phyloP scores from a whole-genome alignment of 2,113 vertebrate species.

The Elephantulus edwardii region DNA sequence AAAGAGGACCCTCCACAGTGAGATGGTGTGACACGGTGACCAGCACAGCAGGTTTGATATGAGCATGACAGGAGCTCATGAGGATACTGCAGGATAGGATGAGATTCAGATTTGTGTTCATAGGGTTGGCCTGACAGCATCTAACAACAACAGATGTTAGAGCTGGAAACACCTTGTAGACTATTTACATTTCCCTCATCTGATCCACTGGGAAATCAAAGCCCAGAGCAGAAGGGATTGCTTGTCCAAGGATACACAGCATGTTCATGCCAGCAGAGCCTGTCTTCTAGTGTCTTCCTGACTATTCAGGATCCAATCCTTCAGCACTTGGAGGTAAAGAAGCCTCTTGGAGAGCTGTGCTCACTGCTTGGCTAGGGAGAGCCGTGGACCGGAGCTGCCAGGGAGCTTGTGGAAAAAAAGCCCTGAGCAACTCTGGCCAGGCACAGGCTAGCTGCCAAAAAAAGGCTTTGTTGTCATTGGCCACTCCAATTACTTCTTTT shows the following conservation, averaged over 20 bases:
- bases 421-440: neutral
- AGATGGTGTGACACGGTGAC: no score
- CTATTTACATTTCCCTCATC: neutral
- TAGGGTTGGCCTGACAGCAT: no score
- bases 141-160: no score
- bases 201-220: neutral
- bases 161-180: neutral
- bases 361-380: neutral
- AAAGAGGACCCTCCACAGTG: no score
- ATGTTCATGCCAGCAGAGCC: neutral
- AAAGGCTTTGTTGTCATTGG: neutral
- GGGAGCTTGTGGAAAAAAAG: neutral
- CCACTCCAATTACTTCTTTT: slow-evolving; percentile 45
- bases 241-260: neutral
- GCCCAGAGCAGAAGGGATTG: neutral
- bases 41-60: no score
- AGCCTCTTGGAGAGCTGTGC: neutral
- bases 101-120: no score
- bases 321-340: neutral
- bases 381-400: neutral
- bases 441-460: slow-evolving; percentile 17
- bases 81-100: no score
- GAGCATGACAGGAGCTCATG: no score
- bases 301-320: neutral
- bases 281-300: neutral